phyloP scores from a whole-genome alignment of 2,888 invertebrate species.

The Acanthoscelides obtectus region DNA sequence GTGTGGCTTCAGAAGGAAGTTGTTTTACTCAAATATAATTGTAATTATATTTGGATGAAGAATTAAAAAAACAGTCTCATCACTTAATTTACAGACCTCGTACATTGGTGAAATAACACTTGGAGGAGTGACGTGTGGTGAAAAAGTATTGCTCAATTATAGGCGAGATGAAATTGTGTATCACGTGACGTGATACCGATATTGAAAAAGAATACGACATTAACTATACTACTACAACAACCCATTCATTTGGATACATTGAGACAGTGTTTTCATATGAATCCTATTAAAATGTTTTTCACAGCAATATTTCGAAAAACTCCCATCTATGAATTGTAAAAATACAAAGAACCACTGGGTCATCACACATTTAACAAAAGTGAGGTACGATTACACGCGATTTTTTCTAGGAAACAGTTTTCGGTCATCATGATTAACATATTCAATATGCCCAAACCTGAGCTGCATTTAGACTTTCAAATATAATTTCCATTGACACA shows the following conservation, averaged over 20 bases:
- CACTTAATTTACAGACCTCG: no score
- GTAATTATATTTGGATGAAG: no score
- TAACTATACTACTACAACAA: slow-evolving; percentile 40
- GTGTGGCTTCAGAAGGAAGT: no score
- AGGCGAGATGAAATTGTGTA: neutral
- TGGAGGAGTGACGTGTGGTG: neutral
- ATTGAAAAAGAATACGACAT: slow-evolving; percentile 40
- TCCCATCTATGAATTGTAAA: slow-evolving; percentile 34
- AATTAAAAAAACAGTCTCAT: no score
- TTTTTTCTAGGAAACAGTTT: neutral
- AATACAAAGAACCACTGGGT: slow-evolving; percentile 41
- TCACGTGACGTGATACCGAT: neutral
- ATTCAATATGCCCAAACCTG: no score
- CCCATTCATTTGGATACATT: slow-evolving; percentile 26
- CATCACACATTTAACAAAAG: slow-evolving; percentile 25
- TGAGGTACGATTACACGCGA: neutral
- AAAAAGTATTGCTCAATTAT: neutral
- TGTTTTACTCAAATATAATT: no score
- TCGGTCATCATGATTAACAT: no score
- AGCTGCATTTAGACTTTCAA: no score
- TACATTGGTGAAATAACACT: neutral
- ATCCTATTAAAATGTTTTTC: slow-evolving; percentile 30
- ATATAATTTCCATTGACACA: no score
- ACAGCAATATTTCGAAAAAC: slow-evolving; percentile 26
- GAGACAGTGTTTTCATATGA: slow-evolving; percentile 24